phyloP scores from a whole-genome alignment of 2,113 vertebrate genomes.

The Paralichthys olivaceus region DNA sequence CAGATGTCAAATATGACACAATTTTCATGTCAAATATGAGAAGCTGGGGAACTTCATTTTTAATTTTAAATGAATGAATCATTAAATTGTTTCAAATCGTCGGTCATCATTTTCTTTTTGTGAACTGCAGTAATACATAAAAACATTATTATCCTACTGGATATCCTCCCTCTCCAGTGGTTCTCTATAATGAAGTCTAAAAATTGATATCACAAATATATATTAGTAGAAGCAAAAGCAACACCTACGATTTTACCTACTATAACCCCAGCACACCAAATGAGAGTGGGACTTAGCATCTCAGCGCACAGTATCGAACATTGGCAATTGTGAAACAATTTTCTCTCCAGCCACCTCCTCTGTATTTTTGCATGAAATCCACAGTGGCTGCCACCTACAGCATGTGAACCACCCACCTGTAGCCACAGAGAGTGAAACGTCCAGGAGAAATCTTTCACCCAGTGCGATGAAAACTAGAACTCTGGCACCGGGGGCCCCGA shows the following conservation, averaged over 20 bases:
- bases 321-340: slow-evolving; percentile 66
- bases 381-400: slow-evolving; percentile 74
- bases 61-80: neutral
- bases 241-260: slow-evolving; percentile 51
- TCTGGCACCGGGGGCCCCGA: slow-evolving; percentile 71
- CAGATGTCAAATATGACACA: neutral
- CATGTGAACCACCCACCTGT: slow-evolving; percentile 77
- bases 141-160: neutral
- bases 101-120: slow-evolving; percentile 1
- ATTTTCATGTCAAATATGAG: neutral
- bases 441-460: slow-evolving; percentile 77
- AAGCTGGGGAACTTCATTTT: neutral
- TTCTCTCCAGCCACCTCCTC: slow-evolving; percentile 75
- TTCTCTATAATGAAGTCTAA: slow-evolving; percentile 24
- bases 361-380: slow-evolving; percentile 71
- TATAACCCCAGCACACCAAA: slow-evolving; percentile 48
- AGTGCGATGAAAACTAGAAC: slow-evolving; percentile 70
- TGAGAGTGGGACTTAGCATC: slow-evolving; percentile 63
- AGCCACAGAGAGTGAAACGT: slow-evolving; percentile 69
- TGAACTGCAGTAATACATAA: neutral
- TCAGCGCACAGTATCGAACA: slow-evolving; percentile 59
- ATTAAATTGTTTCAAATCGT: neutral
- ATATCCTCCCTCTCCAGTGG: neutral
- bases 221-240: neutral
- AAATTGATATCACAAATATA: neutral